Evolutionary conservation across 2,888 invertebrate genomes (phyloP).

Genomic region (Lycia hirtaria): DNA sequence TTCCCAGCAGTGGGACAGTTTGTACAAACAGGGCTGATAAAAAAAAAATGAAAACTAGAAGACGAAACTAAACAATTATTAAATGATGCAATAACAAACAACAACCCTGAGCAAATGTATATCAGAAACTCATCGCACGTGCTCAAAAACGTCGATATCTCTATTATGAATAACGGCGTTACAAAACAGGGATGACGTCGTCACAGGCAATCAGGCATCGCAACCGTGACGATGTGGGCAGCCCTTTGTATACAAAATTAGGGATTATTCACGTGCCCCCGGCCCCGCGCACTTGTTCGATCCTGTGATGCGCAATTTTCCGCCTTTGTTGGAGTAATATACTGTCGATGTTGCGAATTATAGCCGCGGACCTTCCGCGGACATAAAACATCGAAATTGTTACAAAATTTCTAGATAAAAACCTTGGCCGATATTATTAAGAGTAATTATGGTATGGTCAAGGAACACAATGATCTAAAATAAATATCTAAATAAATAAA

Average conservation of each 20-base stretch:
- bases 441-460: too few species aligned
- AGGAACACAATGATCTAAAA: too few species aligned
- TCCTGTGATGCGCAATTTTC: slow-evolving; percentile 58
- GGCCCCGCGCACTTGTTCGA: slow-evolving; percentile 38
- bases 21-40: too few species aligned
- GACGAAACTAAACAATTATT: neutral
- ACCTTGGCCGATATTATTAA: too few species aligned
- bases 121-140: slow-evolving; percentile 29
- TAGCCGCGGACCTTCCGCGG: neutral
- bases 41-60: too few species aligned
- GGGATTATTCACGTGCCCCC: slow-evolving; percentile 67
- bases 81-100: neutral
- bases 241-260: slow-evolving; percentile 77
- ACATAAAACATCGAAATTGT: neutral
- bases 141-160: slow-evolving; percentile 33
- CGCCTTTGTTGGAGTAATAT: slow-evolving; percentile 49
- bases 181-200: slow-evolving; percentile 46
- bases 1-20: too few species aligned
- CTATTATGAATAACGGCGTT: slow-evolving; percentile 23
- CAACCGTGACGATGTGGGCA: slow-evolving; percentile 68
- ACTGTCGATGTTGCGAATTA: slow-evolving; percentile 8
- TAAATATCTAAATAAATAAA: too few species aligned
- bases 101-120: neutral
- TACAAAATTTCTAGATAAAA: neutral
- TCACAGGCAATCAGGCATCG: slow-evolving; percentile 58